Evolutionary conservation across 2,888 invertebrate species (phyloP).

Genomic region (Ophioninae sp.): DNA sequence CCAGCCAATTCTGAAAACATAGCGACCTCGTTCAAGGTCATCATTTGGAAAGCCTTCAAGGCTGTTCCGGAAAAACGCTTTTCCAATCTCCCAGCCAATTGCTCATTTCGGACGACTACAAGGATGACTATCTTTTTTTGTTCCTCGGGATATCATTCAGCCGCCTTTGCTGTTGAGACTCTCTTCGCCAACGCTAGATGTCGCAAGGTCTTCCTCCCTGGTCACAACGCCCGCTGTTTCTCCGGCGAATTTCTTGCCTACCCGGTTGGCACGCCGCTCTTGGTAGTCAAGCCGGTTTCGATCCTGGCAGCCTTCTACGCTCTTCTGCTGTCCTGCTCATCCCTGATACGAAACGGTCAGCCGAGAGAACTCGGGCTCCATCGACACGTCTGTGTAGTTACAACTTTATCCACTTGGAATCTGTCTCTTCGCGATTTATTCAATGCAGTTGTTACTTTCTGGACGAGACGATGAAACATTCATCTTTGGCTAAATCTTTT

Average conservation of each 20-base stretch:
- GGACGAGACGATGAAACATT: neutral
- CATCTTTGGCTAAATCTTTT: neutral
- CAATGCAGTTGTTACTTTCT: neutral
- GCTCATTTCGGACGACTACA: too few species aligned
- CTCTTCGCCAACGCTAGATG: constrained; percentile 50
- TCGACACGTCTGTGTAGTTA: constrained; percentile 19
- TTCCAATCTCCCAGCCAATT: too few species aligned
- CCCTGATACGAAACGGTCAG: constrained; percentile 33
- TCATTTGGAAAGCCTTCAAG: too few species aligned
- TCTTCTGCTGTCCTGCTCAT: constrained; percentile 49
- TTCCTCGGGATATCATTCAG: neutral
- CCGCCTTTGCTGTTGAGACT: neutral
- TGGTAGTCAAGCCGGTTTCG: constrained; percentile 13
- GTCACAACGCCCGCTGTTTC: neutral
- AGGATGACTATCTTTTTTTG: neutral
- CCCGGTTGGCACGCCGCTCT: constrained; percentile 26
- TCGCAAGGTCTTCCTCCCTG: constrained; percentile 37
- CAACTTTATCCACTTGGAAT: constrained; percentile 24
- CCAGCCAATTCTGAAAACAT: neutral
- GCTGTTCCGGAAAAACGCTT: too few species aligned
- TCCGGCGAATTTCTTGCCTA: constrained; percentile 46
- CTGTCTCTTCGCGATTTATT: neutral
- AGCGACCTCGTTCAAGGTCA: neutral
- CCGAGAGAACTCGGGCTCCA: constrained; percentile 1
- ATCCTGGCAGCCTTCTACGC: constrained; percentile 36